A percentile compares a stretch with the other conserved stretches of the same genome.
phyloP scores from a whole-genome alignment of 2,113 vertebrate species.

The Poicephalus meyeri region DNA sequence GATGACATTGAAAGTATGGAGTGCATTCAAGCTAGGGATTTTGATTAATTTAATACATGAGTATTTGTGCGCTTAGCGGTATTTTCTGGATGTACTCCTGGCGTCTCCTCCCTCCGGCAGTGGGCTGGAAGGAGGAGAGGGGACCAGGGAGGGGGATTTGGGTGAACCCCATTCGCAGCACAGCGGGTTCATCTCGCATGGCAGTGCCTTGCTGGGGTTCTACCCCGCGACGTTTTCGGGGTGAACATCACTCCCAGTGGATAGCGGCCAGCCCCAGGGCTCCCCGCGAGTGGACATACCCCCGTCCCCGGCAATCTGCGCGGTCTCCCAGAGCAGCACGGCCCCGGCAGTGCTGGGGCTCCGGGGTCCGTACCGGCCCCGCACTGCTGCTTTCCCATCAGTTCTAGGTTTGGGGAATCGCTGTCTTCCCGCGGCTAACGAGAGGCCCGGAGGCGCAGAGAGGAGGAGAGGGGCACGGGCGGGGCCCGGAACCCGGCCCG shows the following conservation, averaged over 20 bases:
- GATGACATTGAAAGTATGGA: background rate
- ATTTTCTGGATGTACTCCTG: background rate
- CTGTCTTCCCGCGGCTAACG: background rate
- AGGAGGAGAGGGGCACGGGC: background rate
- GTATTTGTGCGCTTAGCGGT: background rate
- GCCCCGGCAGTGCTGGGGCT: background rate
- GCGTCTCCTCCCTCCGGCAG: background rate
- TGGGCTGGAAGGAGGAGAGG: background rate
- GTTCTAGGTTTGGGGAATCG: background rate
- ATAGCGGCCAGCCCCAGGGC: rapidly evolving
- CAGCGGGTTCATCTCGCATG: background rate
- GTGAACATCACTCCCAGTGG: background rate
- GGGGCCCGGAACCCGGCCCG: background rate
- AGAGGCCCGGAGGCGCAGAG: background rate
- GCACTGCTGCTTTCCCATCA: background rate
- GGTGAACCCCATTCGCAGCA: background rate
- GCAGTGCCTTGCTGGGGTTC: background rate
- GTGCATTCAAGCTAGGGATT: background rate
- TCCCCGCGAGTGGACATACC: background rate
- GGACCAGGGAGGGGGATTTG: background rate
- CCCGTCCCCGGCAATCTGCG: background rate
- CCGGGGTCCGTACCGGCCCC: background rate
- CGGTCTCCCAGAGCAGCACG: background rate
- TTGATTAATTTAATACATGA: background rate
- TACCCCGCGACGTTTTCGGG: background rate